Conservation (phyloP, 2,113 vertebrate species). For the Malurus elegans region DNA sequence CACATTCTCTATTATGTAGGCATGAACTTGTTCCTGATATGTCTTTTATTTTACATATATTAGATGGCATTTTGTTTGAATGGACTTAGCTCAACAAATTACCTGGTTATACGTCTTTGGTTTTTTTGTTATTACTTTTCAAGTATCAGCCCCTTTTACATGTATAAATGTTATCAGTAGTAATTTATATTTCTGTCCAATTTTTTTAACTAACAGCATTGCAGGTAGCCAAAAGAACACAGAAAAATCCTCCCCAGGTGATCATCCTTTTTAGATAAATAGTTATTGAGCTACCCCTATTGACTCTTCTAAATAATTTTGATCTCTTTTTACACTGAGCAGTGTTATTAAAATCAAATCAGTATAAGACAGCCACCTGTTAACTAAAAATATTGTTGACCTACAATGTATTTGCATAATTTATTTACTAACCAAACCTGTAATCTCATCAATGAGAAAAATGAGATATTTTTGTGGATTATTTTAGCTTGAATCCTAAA, state of each 20-base stretch:
- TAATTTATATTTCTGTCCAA: neutral
- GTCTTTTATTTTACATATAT: neutral
- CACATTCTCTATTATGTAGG: neutral
- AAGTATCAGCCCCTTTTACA: neutral
- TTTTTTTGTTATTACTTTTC: neutral
- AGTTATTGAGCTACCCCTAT: neutral
- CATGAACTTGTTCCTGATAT: neutral
- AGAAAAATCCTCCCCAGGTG: neutral
- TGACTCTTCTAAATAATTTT: neutral
- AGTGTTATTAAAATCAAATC: neutral
- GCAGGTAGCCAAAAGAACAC: neutral
- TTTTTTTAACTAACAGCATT: neutral
- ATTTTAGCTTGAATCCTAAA: neutral
- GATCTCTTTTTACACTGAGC: neutral
- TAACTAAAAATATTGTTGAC: neutral
- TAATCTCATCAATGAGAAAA: neutral
- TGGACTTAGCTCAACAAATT: neutral
- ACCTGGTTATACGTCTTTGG: neutral
- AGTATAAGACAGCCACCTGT: neutral
- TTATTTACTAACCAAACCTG: neutral
- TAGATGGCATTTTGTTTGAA: neutral
- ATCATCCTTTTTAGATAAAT: neutral
- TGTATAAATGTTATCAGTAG: neutral
- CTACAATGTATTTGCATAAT: neutral
- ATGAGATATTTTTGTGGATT: neutral